phyloP scores from a whole-genome alignment of 2,797 vertebrate species.

The Coccyzus lansbergi region DNA sequence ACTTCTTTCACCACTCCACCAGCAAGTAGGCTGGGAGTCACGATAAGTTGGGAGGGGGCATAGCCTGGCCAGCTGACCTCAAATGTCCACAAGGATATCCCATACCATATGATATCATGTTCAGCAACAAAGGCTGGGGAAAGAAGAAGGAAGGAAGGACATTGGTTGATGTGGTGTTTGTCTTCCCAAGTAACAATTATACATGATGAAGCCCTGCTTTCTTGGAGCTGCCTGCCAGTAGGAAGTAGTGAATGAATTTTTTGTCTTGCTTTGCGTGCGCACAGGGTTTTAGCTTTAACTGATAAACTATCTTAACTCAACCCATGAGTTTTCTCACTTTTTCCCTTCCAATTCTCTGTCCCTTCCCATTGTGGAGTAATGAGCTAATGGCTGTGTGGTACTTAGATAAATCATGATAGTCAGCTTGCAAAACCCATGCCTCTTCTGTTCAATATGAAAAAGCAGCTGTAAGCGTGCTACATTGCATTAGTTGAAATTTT shows the following conservation, averaged over 20 bases:
- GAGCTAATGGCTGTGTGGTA: rapidly evolving
- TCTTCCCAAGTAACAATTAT: rapidly evolving
- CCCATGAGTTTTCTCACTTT: background rate
- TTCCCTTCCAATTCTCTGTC: background rate
- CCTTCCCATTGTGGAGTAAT: rapidly evolving
- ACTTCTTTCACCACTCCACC: background rate
- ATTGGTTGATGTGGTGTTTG: rapidly evolving
- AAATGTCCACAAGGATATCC: background rate
- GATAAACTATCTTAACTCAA: background rate
- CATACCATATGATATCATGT: rapidly evolving
- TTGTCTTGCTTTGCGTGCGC: background rate
- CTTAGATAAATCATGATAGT: background rate
- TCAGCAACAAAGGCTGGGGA: background rate
- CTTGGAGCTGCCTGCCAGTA: background rate
- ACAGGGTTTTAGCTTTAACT: background rate
- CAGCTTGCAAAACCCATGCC: background rate
- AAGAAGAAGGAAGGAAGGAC: rapidly evolving
- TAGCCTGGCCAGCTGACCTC: background rate
- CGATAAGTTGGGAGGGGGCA: background rate
- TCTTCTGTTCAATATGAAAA: background rate
- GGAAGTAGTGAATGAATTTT: background rate
- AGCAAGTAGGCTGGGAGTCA: rapidly evolving
- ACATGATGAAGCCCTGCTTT: rapidly evolving
- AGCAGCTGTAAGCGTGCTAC: background rate
- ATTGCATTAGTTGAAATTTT: background rate